These are phyloP conservation scores for Taeniopygia guttata DNA, from an alignment of 2,797 vertebrate species.

Conservation along the genomic window DNA sequence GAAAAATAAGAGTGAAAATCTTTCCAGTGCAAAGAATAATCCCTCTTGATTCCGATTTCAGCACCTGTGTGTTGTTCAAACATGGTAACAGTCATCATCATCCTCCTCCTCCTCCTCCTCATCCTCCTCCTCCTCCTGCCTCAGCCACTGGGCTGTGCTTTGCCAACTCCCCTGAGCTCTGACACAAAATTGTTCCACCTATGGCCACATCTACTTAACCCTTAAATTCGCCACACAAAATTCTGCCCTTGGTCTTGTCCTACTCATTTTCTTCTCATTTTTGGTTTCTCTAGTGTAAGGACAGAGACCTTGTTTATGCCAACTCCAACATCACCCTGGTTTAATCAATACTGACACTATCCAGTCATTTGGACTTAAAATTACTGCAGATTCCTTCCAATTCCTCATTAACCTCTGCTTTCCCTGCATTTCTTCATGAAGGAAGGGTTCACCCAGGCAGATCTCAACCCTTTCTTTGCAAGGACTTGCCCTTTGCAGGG, in stretches of 20 bases:
- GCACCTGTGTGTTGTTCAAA: neutral
- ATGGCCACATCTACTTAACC: neutral
- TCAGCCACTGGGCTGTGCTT: neutral
- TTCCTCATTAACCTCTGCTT: neutral
- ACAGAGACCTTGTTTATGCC: neutral
- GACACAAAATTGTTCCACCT: neutral
- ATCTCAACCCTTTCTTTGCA: neutral
- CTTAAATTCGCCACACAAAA: neutral
- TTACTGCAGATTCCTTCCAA: neutral
- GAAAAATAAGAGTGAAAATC: neutral
- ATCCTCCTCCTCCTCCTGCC: neutral
- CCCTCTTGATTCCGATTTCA: neutral
- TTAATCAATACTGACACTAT: neutral
- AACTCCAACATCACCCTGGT: fast-evolving
- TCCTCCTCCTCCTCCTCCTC: neutral
- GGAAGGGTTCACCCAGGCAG: neutral
- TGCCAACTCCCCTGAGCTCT: neutral
- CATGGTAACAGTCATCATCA: neutral
- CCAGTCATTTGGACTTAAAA: neutral
- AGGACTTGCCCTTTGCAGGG: neutral
- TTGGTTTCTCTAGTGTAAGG: neutral
- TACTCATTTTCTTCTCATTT: neutral
- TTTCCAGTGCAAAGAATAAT: neutral
- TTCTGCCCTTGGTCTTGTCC: neutral
- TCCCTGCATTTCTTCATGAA: neutral